These are phyloP conservation scores for Lasioglossum baleicum DNA, from an alignment of 1,140 invertebrate genomes.

Conservation along the genomic window DNA sequence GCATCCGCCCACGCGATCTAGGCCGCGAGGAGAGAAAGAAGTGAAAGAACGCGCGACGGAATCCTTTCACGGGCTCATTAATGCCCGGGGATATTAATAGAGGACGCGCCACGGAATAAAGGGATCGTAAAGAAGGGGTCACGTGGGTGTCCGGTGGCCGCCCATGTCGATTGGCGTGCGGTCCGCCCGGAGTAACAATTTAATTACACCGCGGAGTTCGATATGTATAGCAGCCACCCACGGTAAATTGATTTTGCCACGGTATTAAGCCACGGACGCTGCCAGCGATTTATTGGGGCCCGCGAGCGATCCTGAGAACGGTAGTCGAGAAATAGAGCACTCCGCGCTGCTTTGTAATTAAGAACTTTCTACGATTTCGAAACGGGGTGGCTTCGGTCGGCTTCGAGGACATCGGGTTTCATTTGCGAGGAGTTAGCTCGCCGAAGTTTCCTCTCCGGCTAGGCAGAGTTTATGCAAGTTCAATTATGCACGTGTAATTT, in stretches of 20 bases:
- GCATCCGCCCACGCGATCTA: slow-evolving; percentile 49
- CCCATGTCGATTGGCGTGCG: slow-evolving; percentile 79
- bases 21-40: neutral
- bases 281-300: slow-evolving; percentile 74
- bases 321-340: slow-evolving; percentile 75
- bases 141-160: slow-evolving; percentile 78
- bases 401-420: too few relatives aligned
- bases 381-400: too few relatives aligned
- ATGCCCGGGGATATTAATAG: slow-evolving; percentile 71
- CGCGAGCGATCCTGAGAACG: slow-evolving; percentile 72
- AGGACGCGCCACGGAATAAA: slow-evolving; percentile 66
- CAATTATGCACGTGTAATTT: too few relatives aligned
- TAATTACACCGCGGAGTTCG: slow-evolving; percentile 76
- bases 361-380: slow-evolving; percentile 63
- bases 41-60: slow-evolving; percentile 20
- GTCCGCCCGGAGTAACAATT: slow-evolving; percentile 79
- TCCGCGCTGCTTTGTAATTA: slow-evolving; percentile 72
- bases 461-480: too few relatives aligned
- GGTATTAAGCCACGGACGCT: slow-evolving; percentile 75
- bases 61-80: slow-evolving; percentile 62
- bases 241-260: slow-evolving; percentile 80
- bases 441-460: too few relatives aligned
- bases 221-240: slow-evolving; percentile 80
- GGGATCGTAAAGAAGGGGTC: slow-evolving; percentile 65
- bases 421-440: too few relatives aligned